phyloP scores from a whole-genome alignment of 92 coral and sea anemone genomes.

The Plumapathes pennacea region DNA sequence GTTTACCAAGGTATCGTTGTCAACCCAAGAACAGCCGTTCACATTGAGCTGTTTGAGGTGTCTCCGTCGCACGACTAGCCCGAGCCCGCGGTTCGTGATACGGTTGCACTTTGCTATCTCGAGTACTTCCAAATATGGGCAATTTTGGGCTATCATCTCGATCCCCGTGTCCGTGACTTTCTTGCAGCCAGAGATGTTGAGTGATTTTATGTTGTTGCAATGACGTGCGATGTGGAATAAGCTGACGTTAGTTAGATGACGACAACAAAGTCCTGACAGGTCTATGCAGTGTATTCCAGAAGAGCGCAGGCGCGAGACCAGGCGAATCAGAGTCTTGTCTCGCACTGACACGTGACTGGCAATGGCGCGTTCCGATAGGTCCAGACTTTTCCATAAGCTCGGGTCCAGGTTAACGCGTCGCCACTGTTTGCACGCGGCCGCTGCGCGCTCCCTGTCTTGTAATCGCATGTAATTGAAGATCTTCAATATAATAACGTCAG shows the following conservation, averaged over 20 bases:
- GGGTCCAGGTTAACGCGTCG: constrained; percentile 64
- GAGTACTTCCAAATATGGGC: constrained; percentile 58
- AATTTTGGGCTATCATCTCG: constrained; percentile 55
- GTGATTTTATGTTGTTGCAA: constrained; percentile 50
- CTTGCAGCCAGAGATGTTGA: constrained; percentile 50
- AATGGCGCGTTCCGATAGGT: constrained; percentile 33
- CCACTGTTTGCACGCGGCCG: constrained; percentile 72
- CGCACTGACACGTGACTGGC: constrained; percentile 21
- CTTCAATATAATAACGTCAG: constrained; percentile 55
- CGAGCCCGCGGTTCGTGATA: constrained; percentile 46
- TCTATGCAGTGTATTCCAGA: constrained; percentile 56
- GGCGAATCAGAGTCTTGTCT: constrained; percentile 33
- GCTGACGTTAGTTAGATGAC: constrained; percentile 54
- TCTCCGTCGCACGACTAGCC: constrained; percentile 41
- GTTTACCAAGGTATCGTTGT: constrained; percentile 34
- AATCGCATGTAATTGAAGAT: constrained; percentile 42
- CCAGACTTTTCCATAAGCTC: constrained; percentile 61
- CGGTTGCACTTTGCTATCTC: constrained; percentile 51
- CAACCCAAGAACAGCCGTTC: constrained; percentile 53
- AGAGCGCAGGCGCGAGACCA: constrained; percentile 40
- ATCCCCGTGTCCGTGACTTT: constrained; percentile 69
- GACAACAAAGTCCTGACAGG: constrained; percentile 68
- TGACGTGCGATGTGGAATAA: constrained; percentile 62
- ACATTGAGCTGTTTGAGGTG: constrained; percentile 53
- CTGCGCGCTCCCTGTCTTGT: constrained; percentile 54